phyloP scores from a whole-genome alignment of 1,140 invertebrate genomes.

The Drosophila paulistorum region DNA sequence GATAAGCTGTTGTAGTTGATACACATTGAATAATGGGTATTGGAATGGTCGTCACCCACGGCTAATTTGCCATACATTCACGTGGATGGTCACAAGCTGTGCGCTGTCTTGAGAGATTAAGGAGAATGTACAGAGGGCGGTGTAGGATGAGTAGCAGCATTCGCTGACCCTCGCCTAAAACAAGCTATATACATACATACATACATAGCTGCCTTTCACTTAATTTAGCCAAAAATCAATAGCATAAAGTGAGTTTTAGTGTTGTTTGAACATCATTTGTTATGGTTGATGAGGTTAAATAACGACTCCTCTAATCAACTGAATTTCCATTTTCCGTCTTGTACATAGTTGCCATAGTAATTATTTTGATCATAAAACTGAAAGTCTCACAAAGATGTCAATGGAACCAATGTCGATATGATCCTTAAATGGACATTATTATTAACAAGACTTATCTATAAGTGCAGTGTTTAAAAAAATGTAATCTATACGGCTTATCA shows the following conservation, averaged over 20 bases:
- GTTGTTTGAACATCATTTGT: conserved; percentile 13
- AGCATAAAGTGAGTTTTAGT: conserved; percentile 5
- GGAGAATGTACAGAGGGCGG: conserved; percentile 7
- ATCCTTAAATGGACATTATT: too few relatives aligned
- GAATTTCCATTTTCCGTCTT: background rate
- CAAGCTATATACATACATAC: background rate
- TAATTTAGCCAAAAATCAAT: conserved; percentile 5
- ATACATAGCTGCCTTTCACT: background rate
- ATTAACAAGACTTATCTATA: too few relatives aligned
- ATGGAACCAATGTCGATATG: too few relatives aligned
- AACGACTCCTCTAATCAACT: background rate
- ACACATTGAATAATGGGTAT: background rate
- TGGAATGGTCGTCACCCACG: too few relatives aligned
- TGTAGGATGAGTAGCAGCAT: background rate
- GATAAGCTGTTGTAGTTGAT: too few relatives aligned
- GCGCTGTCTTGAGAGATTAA: conserved; percentile 5
- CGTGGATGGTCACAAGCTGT: conserved; percentile 2
- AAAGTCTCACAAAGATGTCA: too few relatives aligned
- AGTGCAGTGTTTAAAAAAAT: too few relatives aligned
- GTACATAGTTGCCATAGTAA: too few relatives aligned
- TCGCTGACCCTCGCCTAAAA: background rate
- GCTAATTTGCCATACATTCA: background rate
- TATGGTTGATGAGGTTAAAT: conserved; percentile 6
- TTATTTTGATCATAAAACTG: too few relatives aligned
- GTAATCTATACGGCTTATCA: too few relatives aligned